Conservation (phyloP, 2,888 invertebrate genomes). For the Agonopterix heracliana region DNA sequence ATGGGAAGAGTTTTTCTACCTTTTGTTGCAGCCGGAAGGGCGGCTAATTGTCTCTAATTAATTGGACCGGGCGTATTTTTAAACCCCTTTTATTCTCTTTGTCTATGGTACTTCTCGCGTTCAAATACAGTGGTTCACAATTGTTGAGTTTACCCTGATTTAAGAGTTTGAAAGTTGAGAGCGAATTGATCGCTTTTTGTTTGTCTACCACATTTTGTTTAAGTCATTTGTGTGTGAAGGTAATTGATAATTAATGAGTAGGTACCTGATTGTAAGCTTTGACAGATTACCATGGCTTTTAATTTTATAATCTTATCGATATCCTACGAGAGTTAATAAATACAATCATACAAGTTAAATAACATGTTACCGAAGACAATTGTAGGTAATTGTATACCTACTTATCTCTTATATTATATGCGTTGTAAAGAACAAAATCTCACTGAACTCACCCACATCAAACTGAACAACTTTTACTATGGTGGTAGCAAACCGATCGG, state of each 20-base stretch:
- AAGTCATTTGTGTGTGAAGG: background rate
- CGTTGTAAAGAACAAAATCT: no score
- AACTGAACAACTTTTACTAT: no score
- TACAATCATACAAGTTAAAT: background rate
- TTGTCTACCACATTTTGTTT: conserved; percentile 22
- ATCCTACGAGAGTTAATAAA: background rate
- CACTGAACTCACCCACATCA: no score
- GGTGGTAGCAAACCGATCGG: no score
- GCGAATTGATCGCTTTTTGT: conserved; percentile 49
- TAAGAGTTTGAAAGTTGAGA: conserved; percentile 32
- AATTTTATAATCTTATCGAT: conserved; percentile 1
- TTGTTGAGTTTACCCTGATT: conserved; percentile 38
- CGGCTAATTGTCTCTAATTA: conserved; percentile 73
- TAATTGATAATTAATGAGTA: no score
- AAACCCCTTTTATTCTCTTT: conserved; percentile 57
- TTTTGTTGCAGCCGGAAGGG: conserved; percentile 66
- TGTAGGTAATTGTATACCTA: no score
- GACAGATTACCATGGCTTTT: background rate
- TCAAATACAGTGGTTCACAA: conserved; percentile 36
- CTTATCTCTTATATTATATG: no score
- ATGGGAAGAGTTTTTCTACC: conserved; percentile 71
- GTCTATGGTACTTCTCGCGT: conserved; percentile 31
- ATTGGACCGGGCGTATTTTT: conserved; percentile 66
- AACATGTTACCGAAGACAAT: no score
- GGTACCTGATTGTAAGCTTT: background rate